These are phyloP conservation scores for Cairina moschata DNA, from an alignment of 2,113 vertebrate species.

Conservation along the genomic window DNA sequence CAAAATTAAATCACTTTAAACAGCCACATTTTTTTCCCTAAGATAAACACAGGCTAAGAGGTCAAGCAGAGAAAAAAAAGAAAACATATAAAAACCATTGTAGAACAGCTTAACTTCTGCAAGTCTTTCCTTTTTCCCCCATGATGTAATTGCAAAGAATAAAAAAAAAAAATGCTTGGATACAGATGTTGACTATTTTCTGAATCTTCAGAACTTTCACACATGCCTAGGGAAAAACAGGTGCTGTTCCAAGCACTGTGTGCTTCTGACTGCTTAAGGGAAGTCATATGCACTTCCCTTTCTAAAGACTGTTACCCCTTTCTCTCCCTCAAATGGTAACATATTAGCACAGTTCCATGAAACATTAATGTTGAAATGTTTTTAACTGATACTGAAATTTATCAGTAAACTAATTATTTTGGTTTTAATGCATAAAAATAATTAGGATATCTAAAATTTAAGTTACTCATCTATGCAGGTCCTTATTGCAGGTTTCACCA, in stretches of 20 bases:
- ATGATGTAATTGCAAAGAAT: not conserved
- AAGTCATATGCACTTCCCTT: not conserved
- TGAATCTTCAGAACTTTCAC: constrained; percentile 2
- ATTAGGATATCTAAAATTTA: not conserved
- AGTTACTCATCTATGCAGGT: not conserved
- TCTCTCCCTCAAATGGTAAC: not conserved
- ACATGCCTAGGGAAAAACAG: constrained; percentile 48
- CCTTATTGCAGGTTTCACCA: not conserved
- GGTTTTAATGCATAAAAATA: not conserved
- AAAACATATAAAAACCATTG: not conserved
- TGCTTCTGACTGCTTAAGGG: not conserved
- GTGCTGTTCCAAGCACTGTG: not conserved
- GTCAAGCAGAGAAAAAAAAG: not conserved
- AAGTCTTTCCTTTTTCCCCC: not conserved
- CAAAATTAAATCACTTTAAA: not conserved
- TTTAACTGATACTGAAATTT: no score
- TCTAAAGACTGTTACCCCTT: not conserved
- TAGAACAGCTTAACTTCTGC: not conserved
- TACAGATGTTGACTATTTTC: constrained; percentile 15
- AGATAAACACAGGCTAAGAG: not conserved
- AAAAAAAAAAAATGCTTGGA: not conserved
- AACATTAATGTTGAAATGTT: not conserved
- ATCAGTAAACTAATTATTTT: not conserved
- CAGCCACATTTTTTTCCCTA: not conserved
- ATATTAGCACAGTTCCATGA: not conserved